A percentile compares a stretch with the other conserved stretches of the same genome.
phyloP scores from a whole-genome alignment of 30 jellyfish, hydroid and myxozoan species.

The Chrysaora quinquecirrha region DNA sequence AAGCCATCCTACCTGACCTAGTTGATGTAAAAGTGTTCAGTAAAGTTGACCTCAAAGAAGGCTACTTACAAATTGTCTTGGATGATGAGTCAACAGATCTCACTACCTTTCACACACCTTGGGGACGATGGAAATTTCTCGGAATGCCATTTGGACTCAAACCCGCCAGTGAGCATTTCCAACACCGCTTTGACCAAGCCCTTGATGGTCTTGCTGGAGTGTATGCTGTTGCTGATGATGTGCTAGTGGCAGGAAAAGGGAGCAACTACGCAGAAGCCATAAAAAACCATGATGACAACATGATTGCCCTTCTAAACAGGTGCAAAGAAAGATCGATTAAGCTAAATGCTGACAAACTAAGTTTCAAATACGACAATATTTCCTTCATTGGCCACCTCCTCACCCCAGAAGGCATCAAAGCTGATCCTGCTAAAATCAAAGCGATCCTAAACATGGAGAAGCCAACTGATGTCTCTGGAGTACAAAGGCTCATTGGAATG shows the following conservation, averaged over 20 bases:
- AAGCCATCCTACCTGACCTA: constrained; percentile 1
- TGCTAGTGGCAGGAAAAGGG: constrained; percentile 11
- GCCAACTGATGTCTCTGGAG: constrained; percentile 4
- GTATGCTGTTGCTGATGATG: constrained; percentile 47
- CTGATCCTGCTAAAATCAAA: constrained; percentile 28
- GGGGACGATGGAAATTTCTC: constrained; percentile 22
- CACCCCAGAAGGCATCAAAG: constrained; percentile 19
- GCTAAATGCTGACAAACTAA: constrained; percentile 25
- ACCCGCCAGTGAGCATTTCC: constrained; percentile 26
- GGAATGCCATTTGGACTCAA: constrained; percentile 15
- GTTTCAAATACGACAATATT: constrained; percentile 9
- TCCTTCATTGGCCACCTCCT: constrained; percentile 41
- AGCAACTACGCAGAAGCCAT: constrained; percentile 10
- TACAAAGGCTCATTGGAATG: neutral
- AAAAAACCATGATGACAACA: constrained; percentile 24
- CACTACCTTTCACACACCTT: constrained; percentile 17
- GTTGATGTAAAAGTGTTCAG: constrained; percentile 1
- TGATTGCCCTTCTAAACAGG: constrained; percentile 24
- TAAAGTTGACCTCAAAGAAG: neutral
- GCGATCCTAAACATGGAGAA: constrained; percentile 1
- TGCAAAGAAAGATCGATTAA: constrained; percentile 5
- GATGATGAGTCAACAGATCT: constrained; percentile 2
- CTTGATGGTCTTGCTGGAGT: constrained; percentile 6
- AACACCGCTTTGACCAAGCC: neutral
- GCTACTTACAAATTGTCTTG: neutral